These are phyloP conservation scores for Hirundo rustica DNA, from an alignment of 2,797 vertebrate species.

Conservation along the genomic window DNA sequence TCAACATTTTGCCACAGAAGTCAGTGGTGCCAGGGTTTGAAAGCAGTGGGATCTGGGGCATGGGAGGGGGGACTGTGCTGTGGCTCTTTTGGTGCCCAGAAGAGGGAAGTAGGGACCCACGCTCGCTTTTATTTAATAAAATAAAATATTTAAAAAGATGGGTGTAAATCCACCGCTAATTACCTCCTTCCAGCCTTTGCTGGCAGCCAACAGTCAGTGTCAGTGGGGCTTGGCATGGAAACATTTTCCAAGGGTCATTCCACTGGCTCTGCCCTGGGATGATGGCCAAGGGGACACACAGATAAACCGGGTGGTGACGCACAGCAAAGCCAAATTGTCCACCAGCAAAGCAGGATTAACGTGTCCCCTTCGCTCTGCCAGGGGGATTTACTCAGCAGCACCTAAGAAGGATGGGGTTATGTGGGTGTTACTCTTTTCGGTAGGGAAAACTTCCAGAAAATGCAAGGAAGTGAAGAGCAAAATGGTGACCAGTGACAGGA, in stretches of 20 bases:
- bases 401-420: neutral
- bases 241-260: neutral
- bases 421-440: accelerated
- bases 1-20: neutral
- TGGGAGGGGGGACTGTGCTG: neutral
- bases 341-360: neutral
- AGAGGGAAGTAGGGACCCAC: neutral
- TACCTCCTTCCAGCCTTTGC: neutral
- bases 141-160: neutral
- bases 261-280: neutral
- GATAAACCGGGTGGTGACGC: neutral
- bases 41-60: neutral
- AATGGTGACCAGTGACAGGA: neutral
- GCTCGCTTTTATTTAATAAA: neutral
- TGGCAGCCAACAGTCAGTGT: neutral
- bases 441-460: neutral
- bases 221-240: neutral
- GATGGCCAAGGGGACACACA: neutral
- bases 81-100: neutral
- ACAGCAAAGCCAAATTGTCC: neutral
- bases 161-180: neutral
- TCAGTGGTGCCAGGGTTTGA: neutral
- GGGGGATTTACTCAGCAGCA: neutral
- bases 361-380: accelerated
- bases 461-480: neutral